A percentile compares a stretch with the other conserved stretches of the same genome.
phyloP scores from a whole-genome alignment of 2,113 vertebrate genomes.

The Anarrhichthys ocellatus region DNA sequence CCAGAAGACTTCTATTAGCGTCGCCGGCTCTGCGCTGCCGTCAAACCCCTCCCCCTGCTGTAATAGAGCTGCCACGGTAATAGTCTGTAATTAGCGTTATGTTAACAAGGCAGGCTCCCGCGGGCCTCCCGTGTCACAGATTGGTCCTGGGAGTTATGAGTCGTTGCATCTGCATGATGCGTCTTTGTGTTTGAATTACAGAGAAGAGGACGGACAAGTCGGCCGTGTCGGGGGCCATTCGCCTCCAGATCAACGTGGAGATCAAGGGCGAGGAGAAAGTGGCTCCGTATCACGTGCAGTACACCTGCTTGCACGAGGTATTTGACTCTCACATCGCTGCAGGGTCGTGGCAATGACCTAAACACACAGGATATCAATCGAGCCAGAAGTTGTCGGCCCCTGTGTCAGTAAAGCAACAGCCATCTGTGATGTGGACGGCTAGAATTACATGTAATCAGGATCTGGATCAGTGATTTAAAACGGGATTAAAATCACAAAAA shows the following conservation, averaged over 20 bases:
- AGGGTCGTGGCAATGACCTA: neutral
- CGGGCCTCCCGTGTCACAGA: neutral
- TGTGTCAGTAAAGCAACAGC: neutral
- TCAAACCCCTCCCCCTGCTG: conserved; percentile 24
- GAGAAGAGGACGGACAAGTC: conserved; percentile 98
- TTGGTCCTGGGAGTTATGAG: conserved; percentile 36
- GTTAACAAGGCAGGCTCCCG: conserved; percentile 42
- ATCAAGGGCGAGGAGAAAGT: conserved; percentile 99
- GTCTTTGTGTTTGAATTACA: conserved; percentile 76
- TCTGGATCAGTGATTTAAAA: conserved; percentile 1
- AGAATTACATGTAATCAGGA: neutral
- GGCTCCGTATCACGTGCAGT: conserved; percentile 95
- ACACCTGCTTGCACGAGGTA: conserved; percentile 98
- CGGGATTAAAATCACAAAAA: conserved; percentile 10
- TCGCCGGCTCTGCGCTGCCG: conserved; percentile 20
- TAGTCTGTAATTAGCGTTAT: conserved; percentile 58
- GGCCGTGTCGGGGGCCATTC: conserved; percentile 95
- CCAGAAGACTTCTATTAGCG: conserved; percentile 61
- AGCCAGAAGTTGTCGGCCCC: neutral
- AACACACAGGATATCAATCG: neutral
- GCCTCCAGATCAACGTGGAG: conserved; percentile 95
- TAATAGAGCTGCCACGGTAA: conserved; percentile 66
- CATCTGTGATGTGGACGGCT: neutral
- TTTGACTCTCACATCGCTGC: neutral
- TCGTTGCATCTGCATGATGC: neutral